phyloP scores from a whole-genome alignment of 2,797 vertebrate genomes.

The Vireo griseus region DNA sequence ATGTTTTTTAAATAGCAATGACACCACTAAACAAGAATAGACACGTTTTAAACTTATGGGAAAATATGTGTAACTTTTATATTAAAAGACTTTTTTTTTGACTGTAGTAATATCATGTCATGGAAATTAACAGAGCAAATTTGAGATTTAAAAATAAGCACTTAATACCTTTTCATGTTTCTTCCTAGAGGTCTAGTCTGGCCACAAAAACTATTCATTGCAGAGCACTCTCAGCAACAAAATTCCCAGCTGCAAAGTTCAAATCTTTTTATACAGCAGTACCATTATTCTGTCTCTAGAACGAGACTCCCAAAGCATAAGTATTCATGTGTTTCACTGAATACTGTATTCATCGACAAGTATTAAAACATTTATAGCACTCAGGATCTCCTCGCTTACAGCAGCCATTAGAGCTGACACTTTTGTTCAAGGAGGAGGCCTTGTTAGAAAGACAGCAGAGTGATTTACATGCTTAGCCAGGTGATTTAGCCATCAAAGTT shows the following conservation, averaged over 20 bases:
- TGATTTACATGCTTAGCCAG: neutral
- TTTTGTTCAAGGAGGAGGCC: neutral
- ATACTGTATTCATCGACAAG: neutral
- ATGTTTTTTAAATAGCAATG: neutral
- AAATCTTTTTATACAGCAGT: neutral
- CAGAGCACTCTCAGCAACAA: neutral
- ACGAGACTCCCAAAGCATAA: neutral
- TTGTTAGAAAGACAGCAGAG: neutral
- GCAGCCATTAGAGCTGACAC: neutral
- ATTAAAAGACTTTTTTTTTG: neutral
- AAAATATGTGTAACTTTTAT: neutral
- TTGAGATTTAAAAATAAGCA: neutral
- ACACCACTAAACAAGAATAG: neutral
- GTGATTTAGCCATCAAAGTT: neutral
- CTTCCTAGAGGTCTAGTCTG: neutral
- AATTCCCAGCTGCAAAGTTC: neutral
- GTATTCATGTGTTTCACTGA: neutral
- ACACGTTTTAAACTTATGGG: neutral
- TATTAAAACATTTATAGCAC: neutral
- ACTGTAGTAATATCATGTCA: neutral
- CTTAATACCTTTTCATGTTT: neutral
- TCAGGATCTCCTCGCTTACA: accelerated
- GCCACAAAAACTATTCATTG: neutral
- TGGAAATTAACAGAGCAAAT: neutral
- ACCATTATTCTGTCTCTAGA: neutral